Evolutionary conservation across 2,797 vertebrate genomes (phyloP), one percentile per base, ranked within the genome.

Genomic region (Myotis daubentonii): DNA sequence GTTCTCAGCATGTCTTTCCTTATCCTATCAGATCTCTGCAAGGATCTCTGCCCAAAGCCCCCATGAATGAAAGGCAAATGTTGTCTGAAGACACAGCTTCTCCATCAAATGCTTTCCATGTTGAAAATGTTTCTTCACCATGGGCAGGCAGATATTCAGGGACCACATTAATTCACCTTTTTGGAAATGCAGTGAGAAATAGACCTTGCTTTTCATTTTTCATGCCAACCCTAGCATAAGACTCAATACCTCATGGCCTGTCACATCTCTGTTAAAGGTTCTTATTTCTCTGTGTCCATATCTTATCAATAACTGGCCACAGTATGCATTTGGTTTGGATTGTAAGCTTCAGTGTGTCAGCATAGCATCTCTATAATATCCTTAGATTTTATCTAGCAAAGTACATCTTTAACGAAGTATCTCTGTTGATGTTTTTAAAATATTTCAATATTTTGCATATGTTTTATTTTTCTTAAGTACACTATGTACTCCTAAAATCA

Each of bases 111-210:
- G 13, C 71, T 91, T 78, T 47, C 71, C 22, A 3, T 44, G 49
- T 49, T 82, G 66, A 49, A 60, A 66, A 78, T 30, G 3, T 66
- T 53, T 78, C 62, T 89, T 80, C 38, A 7, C 75, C 87, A 11
- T 30, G 9, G 28, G 25, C 25, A 38, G 60, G 36, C 10, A 68
- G 49, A 23, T 55, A 47, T 36, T 68, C 66, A 71, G 17, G 2
- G 5, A 80, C 82, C 74, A 85, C 66, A 82, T 28, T 72, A 74
- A 83, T 88, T 82, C 76, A 76, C 60, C 51, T 44, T 85, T 79
- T 72, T 72, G 90, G 33, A 60, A 91, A 94, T 66, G 47, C 33
- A 47, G 57, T 80, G 70, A 96, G 89, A 96, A 93, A 93, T 66
- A 62, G 2, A 80, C 57, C 23, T 81, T 11, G 25, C 47, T 82